Base-by-base conservation (phyloP, 2,888 invertebrate genomes). In the Trachelus tabidus region DNA sequence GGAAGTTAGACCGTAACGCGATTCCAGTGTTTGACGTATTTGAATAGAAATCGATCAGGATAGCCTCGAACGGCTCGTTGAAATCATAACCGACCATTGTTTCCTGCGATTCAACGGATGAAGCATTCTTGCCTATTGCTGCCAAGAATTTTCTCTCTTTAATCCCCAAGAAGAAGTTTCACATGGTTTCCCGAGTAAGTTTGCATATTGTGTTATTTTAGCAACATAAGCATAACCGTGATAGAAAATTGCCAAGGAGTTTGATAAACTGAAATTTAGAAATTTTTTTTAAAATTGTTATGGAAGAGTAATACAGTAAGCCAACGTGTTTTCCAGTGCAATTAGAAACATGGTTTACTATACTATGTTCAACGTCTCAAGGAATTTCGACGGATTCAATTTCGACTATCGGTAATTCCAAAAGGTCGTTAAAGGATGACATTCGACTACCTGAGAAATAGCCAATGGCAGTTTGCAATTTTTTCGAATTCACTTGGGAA, bases 41-140 rank as follows among this genome's bases (percentile, higher is more conserved):
- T 80, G 80, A 83, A 84, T 85, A 82, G 83, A 83, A 84, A 86
- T 86, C 86, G 86, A 86, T 86, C 82, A 35, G 71, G 23, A 15
- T n/a, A 71, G 33, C 12, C 31, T 68, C 71, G 76, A 74, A 76
- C 81, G 79, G 76, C 76, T 81, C 81, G 79, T 82, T 80, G 81
- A 85, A 85, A 83, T 82, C 77, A 77, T 73, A 76, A 79, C 76
- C 82, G 75, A 76, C 56, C 77, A 78, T 82, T 82, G 81, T 82
- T 79, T 76, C 73, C 78, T 34, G 74, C 30, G 74, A 74, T 71
- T 71, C 33, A 33, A 71, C 56, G 56, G 56, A 56, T 56, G 23
- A 56, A 56, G 56, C 56, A 56, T 56, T 56, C 56, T 56, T 56
- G 56, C 56, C 23, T 6, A 6, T 23, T 15, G 56, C 56, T 23